Evolutionary conservation across 2,888 invertebrate species (phyloP).

Genomic region (Cephalotes varians): DNA sequence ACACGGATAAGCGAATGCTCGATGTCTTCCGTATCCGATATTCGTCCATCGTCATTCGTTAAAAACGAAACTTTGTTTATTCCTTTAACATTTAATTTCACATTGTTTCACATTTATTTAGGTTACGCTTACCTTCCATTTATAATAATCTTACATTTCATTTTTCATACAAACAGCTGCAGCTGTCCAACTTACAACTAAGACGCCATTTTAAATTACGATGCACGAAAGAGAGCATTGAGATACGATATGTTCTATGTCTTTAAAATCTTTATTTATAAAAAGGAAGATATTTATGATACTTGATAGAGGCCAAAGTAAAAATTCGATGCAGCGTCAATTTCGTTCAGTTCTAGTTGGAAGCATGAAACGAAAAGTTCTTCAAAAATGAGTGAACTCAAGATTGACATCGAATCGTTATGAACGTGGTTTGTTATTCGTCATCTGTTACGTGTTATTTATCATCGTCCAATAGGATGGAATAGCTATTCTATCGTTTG

Average conservation of each 20-base stretch:
- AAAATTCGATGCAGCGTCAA: neutral
- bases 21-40: neutral
- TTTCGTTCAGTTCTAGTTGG: neutral
- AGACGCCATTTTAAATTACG: neutral
- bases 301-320: neutral
- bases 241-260: neutral
- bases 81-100: neutral
- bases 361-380: neutral
- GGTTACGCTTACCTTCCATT: neutral
- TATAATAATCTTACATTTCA: neutral
- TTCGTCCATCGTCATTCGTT: neutral
- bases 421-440: neutral
- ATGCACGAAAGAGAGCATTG: neutral
- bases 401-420: neutral
- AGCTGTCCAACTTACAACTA: neutral
- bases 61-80: neutral
- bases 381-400: neutral
- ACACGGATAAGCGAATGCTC: neutral
- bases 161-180: neutral
- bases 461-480: neutral
- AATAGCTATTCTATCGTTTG: neutral
- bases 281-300: slow-evolving; percentile 3
- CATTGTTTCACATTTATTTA: neutral
- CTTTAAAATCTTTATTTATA: slow-evolving; percentile 2
- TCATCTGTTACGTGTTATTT: neutral